These are phyloP conservation scores for Melanotaenia nigrans DNA, from an alignment of 2,797 vertebrate genomes.

Conservation along the genomic window DNA sequence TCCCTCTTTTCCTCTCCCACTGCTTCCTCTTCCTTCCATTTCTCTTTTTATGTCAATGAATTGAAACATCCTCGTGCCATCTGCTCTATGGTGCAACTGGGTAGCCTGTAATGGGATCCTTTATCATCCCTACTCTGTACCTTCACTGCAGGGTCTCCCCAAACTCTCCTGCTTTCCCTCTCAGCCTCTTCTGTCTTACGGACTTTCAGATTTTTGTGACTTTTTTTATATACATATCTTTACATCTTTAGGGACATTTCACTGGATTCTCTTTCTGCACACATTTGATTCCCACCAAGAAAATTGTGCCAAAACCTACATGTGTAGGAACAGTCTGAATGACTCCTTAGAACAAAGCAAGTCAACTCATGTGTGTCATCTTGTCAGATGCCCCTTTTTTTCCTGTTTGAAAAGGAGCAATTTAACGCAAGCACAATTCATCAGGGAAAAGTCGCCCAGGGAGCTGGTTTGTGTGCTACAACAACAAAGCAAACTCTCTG, in stretches of 20 bases:
- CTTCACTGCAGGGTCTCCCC: neutral
- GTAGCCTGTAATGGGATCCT: slow-evolving; percentile 49
- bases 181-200: neutral
- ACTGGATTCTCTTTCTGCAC: too few relatives aligned
- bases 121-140: slow-evolving; percentile 36
- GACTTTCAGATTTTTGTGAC: too few relatives aligned
- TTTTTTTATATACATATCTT: too few relatives aligned
- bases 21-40: neutral
- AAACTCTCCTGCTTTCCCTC: neutral
- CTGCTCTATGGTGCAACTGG: slow-evolving; percentile 47
- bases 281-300: neutral
- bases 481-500: too few relatives aligned
- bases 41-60: slow-evolving; percentile 22
- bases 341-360: neutral
- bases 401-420: too few relatives aligned
- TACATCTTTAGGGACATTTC: too few relatives aligned
- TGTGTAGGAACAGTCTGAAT: neutral
- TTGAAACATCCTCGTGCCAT: slow-evolving; percentile 42
- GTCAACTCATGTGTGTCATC: neutral
- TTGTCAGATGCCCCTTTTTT: neutral
- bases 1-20: slow-evolving; percentile 32
- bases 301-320: neutral
- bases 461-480: too few relatives aligned
- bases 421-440: too few relatives aligned
- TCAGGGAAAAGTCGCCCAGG: too few relatives aligned